Conservation (phyloP, 2,113 vertebrate genomes). For the Alaudala cheleensis region DNA sequence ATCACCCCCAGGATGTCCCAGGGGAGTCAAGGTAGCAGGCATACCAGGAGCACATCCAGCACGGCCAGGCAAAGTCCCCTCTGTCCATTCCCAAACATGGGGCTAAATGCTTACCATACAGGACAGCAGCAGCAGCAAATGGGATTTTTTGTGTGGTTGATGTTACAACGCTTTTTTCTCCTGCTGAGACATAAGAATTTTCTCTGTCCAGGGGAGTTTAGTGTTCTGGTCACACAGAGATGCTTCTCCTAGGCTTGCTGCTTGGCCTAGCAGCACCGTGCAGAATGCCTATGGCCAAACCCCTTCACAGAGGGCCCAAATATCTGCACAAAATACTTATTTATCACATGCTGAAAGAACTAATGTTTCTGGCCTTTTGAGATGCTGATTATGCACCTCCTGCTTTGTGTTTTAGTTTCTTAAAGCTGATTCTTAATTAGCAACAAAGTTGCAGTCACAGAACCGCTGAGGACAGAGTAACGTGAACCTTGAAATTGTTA, state of each 20-base stretch:
- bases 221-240: neutral
- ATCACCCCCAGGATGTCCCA: neutral
- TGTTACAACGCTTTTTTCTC: neutral
- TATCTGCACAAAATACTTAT: neutral
- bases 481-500: neutral
- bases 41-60: rapidly evolving
- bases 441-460: neutral
- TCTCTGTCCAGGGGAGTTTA: neutral
- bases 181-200: neutral
- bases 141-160: neutral
- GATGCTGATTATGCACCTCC: rapidly evolving
- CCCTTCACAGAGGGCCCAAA: rapidly evolving
- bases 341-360: neutral
- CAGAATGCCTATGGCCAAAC: neutral
- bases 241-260: neutral
- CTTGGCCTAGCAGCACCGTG: neutral
- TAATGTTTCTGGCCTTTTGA: neutral
- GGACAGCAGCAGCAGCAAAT: neutral
- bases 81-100: neutral
- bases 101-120: rapidly evolving
- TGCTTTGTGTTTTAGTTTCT: neutral
- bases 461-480: neutral
- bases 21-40: neutral
- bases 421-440: neutral
- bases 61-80: neutral